phyloP scores from a whole-genome alignment of 2,888 invertebrate species.

The Bembecia ichneumoniformis region DNA sequence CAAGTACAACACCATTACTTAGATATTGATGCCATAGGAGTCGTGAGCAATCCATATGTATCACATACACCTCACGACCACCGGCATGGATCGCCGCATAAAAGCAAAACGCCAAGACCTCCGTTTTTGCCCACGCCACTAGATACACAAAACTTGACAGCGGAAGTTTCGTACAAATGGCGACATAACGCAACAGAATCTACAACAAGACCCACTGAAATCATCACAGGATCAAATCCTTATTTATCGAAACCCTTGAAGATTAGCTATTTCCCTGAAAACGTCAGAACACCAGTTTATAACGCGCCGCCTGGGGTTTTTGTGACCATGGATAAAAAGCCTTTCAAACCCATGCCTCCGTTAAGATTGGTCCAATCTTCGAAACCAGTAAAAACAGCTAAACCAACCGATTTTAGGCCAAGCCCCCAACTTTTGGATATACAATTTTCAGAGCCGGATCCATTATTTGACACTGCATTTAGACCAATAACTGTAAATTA shows the following conservation, averaged over 20 bases:
- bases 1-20: slow-evolving; percentile 31
- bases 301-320: slow-evolving; percentile 64
- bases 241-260: slow-evolving; percentile 37
- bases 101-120: slow-evolving; percentile 43
- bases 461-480: slow-evolving; percentile 42
- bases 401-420: slow-evolving; percentile 49
- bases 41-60: slow-evolving; percentile 19
- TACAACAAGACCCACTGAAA: slow-evolving; percentile 34
- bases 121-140: slow-evolving; percentile 17
- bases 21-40: slow-evolving; percentile 20
- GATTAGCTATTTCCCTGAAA: slow-evolving; percentile 43
- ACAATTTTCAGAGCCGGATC: slow-evolving; percentile 40
- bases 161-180: slow-evolving; percentile 24
- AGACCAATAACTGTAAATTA: slow-evolving; percentile 47
- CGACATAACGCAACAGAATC: slow-evolving; percentile 27
- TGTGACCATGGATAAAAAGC: slow-evolving; percentile 61
- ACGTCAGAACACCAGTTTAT: slow-evolving; percentile 54
- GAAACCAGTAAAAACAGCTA: slow-evolving; percentile 31
- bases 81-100: slow-evolving; percentile 28
- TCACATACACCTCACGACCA: slow-evolving; percentile 25
- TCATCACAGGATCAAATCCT: slow-evolving; percentile 25
- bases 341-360: slow-evolving; percentile 64
- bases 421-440: slow-evolving; percentile 57
- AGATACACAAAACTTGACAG: slow-evolving; percentile 23
- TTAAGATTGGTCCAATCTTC: slow-evolving; percentile 34